Conservation (phyloP, 2,113 vertebrate species). For the Gallinago media region DNA sequence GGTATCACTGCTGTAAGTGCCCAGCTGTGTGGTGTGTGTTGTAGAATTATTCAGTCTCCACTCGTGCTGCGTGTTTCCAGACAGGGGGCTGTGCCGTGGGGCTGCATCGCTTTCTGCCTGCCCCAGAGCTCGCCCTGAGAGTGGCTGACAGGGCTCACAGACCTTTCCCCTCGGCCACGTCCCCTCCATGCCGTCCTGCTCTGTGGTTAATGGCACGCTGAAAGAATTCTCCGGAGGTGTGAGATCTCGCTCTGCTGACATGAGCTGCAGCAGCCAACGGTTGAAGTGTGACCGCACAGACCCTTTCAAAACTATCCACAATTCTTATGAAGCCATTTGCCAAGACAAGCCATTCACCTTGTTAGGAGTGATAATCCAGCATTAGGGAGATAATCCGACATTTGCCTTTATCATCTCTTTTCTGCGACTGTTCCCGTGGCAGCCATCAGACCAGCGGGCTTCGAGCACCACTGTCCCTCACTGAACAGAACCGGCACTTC, state of each 20-base stretch:
- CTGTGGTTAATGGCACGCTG: neutral
- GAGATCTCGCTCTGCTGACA: constrained; percentile 24
- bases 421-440: neutral
- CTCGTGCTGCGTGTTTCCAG: neutral
- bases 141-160: neutral
- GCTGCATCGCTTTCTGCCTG: neutral
- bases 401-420: constrained; percentile 50
- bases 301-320: constrained; percentile 29
- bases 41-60: neutral
- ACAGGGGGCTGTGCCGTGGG: fast-evolving
- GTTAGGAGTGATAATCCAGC: constrained; percentile 64
- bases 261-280: constrained; percentile 20
- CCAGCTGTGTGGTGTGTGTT: neutral
- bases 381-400: constrained; percentile 58
- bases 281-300: constrained; percentile 43
- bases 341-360: constrained; percentile 58
- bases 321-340: constrained; percentile 56
- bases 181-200: neutral
- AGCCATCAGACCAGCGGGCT: neutral
- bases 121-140: neutral
- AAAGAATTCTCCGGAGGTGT: neutral
- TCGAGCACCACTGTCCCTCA: neutral
- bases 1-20: neutral
- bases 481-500: neutral
- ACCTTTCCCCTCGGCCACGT: neutral